Base-by-base conservation (phyloP, 2,888 invertebrate genomes). In the Drosophila ezoana region DNA sequence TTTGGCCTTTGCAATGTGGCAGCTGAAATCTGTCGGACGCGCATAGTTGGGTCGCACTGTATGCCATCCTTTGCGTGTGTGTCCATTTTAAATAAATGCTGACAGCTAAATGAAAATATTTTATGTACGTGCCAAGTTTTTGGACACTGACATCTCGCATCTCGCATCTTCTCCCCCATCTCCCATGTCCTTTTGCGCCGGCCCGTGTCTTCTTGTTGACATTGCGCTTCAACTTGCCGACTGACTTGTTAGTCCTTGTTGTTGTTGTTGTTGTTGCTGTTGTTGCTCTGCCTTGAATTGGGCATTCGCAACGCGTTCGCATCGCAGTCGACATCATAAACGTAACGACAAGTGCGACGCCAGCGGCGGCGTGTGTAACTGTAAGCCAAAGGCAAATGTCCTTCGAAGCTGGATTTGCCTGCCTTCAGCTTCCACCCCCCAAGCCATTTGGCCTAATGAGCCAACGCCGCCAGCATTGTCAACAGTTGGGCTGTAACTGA, bases 81-180 rank as follows among this genome's bases (percentile, higher is more conserved):
- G 71, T 71, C 53, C 72, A 66, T 81, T 83, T 82, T 76, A 70
- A 86, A 87, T 72, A 79, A 83, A 76, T 74, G 80, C 86, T 82
- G 83, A 87, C 88, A 82, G 82, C 76, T 62, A 82, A 85, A 85
- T 74, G 82, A 85, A 83, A 82, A 85, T 87, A 85, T 87, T 83
- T 87, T 70, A 74, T 60, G 86, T 76, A 81, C 87, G 85, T 87
- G 87, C 64, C 64, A 65, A 71, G 40, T 64, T 66, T 63, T 74
- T 65, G 56, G 52, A 56, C 57, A 67, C 49, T 68, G 54, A 68
- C 81, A 81, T 65, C 80, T 67, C 41, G 72, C 72, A 69, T 23
- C 20, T 20, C 59, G 64, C 18, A 18, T 56, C n/a, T n/a, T n/a
- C n/a, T n/a, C 37, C 63, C 38, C 38, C 37, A 35, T 32, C 35